Conservation (phyloP, 2,797 vertebrate species). For the Pogonophryne albipinna region DNA sequence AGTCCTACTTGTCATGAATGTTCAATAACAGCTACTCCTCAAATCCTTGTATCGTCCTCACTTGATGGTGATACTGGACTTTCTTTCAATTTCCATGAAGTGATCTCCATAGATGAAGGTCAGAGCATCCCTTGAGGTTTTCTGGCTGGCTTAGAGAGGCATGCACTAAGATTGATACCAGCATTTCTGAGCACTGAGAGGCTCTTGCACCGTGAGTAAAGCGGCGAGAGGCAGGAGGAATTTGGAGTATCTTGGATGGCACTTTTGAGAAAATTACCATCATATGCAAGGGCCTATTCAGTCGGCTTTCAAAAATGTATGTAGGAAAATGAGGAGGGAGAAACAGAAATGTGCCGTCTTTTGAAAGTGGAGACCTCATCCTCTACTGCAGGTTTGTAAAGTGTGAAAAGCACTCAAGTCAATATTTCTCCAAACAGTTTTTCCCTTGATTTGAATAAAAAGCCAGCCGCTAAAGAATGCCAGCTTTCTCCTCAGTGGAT, state of each 20-base stretch:
- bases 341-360: slow-evolving; percentile 14
- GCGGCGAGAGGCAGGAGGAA: slow-evolving; percentile 38
- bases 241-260: slow-evolving; percentile 35
- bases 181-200: slow-evolving; percentile 55
- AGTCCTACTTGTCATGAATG: slow-evolving; percentile 24
- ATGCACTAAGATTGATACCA: slow-evolving; percentile 54
- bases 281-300: slow-evolving; percentile 35
- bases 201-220: slow-evolving; percentile 46
- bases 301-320: slow-evolving; percentile 18
- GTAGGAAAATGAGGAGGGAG: slow-evolving; percentile 13
- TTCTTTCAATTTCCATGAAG: slow-evolving; percentile 37
- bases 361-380: slow-evolving; percentile 41
- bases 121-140: slow-evolving; percentile 43
- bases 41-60: slow-evolving; percentile 22
- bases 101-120: slow-evolving; percentile 65
- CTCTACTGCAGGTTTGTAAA: slow-evolving; percentile 24
- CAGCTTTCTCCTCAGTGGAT: slow-evolving; percentile 33
- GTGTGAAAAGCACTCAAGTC: slow-evolving; percentile 32
- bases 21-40: slow-evolving; percentile 8
- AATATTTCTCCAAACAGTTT: slow-evolving; percentile 22
- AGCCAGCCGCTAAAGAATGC: slow-evolving; percentile 11
- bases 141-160: slow-evolving; percentile 43
- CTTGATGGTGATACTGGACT: slow-evolving; percentile 23
- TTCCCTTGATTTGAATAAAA: slow-evolving; percentile 25
- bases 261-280: slow-evolving; percentile 49